Base-by-base conservation (phyloP, 2,113 vertebrate species). In the Euleptes europaea region DNA sequence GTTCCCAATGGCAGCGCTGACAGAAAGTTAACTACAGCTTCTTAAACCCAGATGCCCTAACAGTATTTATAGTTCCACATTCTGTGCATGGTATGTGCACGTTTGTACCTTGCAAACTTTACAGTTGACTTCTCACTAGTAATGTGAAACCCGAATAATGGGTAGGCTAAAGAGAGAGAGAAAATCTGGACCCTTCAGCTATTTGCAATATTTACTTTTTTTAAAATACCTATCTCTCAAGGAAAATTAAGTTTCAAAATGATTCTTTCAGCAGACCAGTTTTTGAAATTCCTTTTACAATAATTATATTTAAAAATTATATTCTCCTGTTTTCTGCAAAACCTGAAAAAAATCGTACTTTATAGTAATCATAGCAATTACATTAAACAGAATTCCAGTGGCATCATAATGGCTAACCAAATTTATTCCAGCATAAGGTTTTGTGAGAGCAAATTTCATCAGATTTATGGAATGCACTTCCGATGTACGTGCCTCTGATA, bases 91-190 rank as follows among this genome's bases (percentile, higher is more conserved):
- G 86, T 90, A 89, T 93, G 89, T 82, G 85, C 73, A 47, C 77
- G 17, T 87, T 2, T 17, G 78, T 92, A 79, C 88, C 85, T 88
- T 84, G 87, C 80, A 78, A 80, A 66, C 80, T 87, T 92, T 92
- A 92, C 93, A 94, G 89, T 90, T 90, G 92, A 89, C 70, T 93
- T 92, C 93, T 94, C 81, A 82, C 89, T 91, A 93, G 91, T 93
- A 89, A 94, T 87, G 88, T 94, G 92, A 94, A 94, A 93, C 82
- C 70, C 86, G 93, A 94, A 92, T 88, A 93, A 90, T 83, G 47
- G 90, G 91, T 91, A 86, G 79, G 67, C 84, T 92, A 78, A 89
- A 5, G 6, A 5, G 14, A n/a, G 35, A 21, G 2, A 5, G 5
- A 35, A 19, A 38, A 54, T 1, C 14, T 33, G 31, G 54, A 72